These are phyloP conservation scores for Drosophila kokeensis DNA, from an alignment of 2,888 invertebrate genomes.

Conservation along the genomic window DNA sequence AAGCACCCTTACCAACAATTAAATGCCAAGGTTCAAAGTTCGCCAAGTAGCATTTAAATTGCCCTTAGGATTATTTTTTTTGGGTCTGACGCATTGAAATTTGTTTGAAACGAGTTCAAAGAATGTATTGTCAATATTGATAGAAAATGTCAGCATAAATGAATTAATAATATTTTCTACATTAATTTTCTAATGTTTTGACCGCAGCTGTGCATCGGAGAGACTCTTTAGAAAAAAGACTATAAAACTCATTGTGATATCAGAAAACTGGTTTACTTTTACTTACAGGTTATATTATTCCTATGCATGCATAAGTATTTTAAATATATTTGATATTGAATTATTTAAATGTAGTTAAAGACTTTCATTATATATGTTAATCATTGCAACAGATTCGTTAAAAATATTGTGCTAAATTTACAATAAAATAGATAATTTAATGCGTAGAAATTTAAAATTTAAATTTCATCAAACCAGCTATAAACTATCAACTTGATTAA, in stretches of 20 bases:
- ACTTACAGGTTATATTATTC: not conserved
- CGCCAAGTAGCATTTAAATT: not conserved
- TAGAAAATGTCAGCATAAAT: not conserved
- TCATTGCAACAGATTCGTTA: not conserved
- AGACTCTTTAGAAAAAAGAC: not conserved
- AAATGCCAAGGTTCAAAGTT: not conserved
- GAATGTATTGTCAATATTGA: not conserved
- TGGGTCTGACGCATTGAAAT: not conserved
- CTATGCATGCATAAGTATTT: not conserved
- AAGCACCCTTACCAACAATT: not conserved
- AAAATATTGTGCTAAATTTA: not conserved
- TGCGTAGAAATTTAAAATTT: not conserved
- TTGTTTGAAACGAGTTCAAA: not conserved
- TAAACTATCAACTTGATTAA: not conserved
- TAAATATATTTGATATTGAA: not conserved
- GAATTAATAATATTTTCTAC: not conserved
- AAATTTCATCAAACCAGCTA: not conserved
- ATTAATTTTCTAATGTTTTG: not conserved
- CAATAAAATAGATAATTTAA: not conserved
- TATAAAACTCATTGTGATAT: not conserved
- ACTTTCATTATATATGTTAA: not conserved
- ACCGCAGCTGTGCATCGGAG: not conserved
- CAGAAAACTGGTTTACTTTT: not conserved
- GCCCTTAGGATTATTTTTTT: not conserved
- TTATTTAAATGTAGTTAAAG: not conserved